Conservation (phyloP, 2,797 vertebrate genomes). For the Thripadectes ignobilis region DNA sequence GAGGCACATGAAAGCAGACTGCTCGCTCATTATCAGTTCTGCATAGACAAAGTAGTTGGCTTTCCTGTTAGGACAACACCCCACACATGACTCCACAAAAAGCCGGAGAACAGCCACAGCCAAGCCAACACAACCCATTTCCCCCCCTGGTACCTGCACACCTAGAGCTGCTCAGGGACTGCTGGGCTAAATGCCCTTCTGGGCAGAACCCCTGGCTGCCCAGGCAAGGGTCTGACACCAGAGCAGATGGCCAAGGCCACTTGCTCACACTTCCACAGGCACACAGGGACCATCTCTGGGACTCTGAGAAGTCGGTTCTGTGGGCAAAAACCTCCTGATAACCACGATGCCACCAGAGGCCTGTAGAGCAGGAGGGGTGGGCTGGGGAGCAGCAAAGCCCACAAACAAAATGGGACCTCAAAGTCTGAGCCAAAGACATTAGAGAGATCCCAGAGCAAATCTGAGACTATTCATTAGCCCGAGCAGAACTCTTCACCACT, state of each 20-base stretch:
- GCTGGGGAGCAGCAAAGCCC: neutral
- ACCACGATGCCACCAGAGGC: neutral
- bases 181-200: accelerated
- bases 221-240: neutral
- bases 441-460: neutral
- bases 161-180: neutral
- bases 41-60: neutral
- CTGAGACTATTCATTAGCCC: neutral
- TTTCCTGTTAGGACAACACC: constrained; percentile 13
- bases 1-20: neutral
- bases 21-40: neutral
- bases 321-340: accelerated
- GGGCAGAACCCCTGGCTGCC: neutral
- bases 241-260: neutral
- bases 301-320: neutral
- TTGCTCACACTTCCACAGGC: accelerated
- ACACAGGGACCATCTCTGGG: neutral
- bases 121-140: neutral
- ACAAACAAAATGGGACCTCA: neutral
- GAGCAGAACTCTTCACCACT: neutral
- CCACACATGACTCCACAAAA: accelerated
- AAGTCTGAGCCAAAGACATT: neutral
- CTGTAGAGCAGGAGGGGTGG: neutral
- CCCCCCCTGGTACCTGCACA: neutral
- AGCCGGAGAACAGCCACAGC: neutral